Base-by-base conservation (phyloP, 2,113 vertebrate genomes). In the Parus major region DNA sequence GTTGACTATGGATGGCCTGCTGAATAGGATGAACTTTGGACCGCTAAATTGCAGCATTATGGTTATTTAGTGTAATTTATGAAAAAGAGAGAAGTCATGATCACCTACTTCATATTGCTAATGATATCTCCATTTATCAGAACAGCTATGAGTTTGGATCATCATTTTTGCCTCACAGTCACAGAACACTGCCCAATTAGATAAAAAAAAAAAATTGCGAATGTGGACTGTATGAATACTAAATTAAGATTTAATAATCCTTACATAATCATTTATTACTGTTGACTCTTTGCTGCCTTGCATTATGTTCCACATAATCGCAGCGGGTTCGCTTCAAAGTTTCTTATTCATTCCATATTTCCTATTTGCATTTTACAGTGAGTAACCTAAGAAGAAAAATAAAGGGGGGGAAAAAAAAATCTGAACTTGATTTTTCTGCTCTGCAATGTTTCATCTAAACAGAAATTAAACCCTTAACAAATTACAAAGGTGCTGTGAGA, bases 51-150 rank as follows among this genome's bases (percentile, higher is more conserved):
- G 99, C 98, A 98, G 98, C 99, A 99, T 99, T 99, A 99, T 98
- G 98, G 99, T 98, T 98, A 99, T 99, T 99, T 99, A 98, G 98
- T 99, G 98, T 99, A 98, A 99, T 99, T 99, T 99, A 97, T 98
- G 97, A 97, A 97, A 98, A 97, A 97, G 94, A 92, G 97, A 94
- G 96, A 96, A 98, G 95, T 97, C 96, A 94, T 98, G 98, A 98
- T 98, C 98, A 97, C 97, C 98, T 98, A 97, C 97, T 98, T 98
- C 97, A 97, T 97, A 84, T 97, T 92, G 92, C 95, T 98, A 98
- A 98, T 98, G 98, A 98, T 97, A 97, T 97, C 97, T 97, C 97
- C 96, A 98, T 98, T 98, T 98, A 97, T 97, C 96, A 91, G 97
- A 97, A 97, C 96, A 98, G 97, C 97, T 97, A 96, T 85, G 96